phyloP scores from a whole-genome alignment of 2,113 vertebrate species.

The Vicugna pacos region DNA sequence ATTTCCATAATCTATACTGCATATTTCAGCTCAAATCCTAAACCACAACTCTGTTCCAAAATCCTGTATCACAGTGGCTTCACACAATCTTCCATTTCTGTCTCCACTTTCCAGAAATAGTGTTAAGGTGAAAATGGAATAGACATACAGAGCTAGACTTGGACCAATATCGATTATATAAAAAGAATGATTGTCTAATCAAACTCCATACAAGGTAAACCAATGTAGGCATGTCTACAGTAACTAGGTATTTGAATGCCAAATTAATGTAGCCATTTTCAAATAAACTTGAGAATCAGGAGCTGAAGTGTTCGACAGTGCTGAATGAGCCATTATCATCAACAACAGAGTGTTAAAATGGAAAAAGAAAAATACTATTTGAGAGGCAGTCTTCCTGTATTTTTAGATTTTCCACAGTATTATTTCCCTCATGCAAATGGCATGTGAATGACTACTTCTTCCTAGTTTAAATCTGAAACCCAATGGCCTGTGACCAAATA shows the following conservation, averaged over 20 bases:
- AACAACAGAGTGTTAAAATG: constrained; percentile 84
- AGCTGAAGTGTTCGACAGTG: constrained; percentile 85
- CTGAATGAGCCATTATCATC: constrained; percentile 85
- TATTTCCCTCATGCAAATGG: constrained; percentile 75
- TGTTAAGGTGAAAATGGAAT: constrained; percentile 61
- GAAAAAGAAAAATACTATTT: constrained; percentile 80
- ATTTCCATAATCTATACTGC: constrained; percentile 73
- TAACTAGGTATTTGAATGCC: constrained; percentile 66
- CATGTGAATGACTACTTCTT: constrained; percentile 77
- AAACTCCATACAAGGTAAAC: constrained; percentile 77
- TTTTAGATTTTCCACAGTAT: constrained; percentile 82
- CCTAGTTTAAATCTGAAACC: constrained; percentile 78
- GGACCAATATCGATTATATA: constrained; percentile 60
- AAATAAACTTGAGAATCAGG: constrained; percentile 83
- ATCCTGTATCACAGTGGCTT: not conserved
- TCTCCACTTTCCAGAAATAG: constrained; percentile 51
- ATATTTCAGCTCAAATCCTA: constrained; percentile 40
- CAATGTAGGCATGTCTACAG: constrained; percentile 72
- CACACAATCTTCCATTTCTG: constrained; percentile 61
- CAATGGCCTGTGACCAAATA: constrained; percentile 82
- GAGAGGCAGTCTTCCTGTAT: constrained; percentile 82
- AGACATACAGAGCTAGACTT: constrained; percentile 61
- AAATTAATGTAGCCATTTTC: constrained; percentile 80
- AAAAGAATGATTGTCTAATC: constrained; percentile 70
- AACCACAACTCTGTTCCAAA: constrained; percentile 8